Base-by-base conservation (phyloP, 2,797 vertebrate species). In the Muscicapa striata region DNA sequence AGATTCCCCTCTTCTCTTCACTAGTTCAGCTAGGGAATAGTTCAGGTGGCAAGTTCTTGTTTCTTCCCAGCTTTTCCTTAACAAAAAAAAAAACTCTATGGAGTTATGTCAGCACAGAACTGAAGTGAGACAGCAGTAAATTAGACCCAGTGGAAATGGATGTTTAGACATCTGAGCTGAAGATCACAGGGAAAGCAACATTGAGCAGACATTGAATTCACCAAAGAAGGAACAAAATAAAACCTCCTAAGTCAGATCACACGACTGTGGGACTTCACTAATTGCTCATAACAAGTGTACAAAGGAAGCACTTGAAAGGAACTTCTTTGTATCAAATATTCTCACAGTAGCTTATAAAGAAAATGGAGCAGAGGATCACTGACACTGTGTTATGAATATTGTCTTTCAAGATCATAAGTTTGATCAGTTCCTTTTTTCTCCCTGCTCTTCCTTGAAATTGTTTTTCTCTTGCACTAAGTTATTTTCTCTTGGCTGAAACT, bases 221-320 rank as follows among this genome's bases (percentile, higher is more conserved):
- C 58, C 66, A 90, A 78, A 88, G 76, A 86, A 52, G n/a, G 86
- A 87, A 80, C 45, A 77, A 96, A 88, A 81, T 78, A 94, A 86
- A 91, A 86, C 41, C 55, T 95, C 43, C 0, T n/a, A 77, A 86
- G 58, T 90, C 88, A 96, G 88, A 96, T 91, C 80, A 94, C 84
- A 93, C 12, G 0, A 77, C 68, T 87, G 49, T 67, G 57, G 89
- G 49, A 21, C 87, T 95, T 86, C 92, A 90, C 88, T 94, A 95
- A 95, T 95, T 95, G 92, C 85, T 94, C 34, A 30, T 92, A 95
- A 88, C 84, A 86, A 95, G 81, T 34, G 52, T 74, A 93, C 63
- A 93, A 96, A 94, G 92, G 55, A 67, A 90, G 45, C 26, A 89
- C 84, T 93, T 94, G 64, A 96, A 94, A 95, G 87, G 52, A 76